Percentiles rank a stretch among this genome's conserved stretches.
These are phyloP conservation scores for Stenurella melanura DNA, from an alignment of 2,888 invertebrate species.

Conservation along the genomic window DNA sequence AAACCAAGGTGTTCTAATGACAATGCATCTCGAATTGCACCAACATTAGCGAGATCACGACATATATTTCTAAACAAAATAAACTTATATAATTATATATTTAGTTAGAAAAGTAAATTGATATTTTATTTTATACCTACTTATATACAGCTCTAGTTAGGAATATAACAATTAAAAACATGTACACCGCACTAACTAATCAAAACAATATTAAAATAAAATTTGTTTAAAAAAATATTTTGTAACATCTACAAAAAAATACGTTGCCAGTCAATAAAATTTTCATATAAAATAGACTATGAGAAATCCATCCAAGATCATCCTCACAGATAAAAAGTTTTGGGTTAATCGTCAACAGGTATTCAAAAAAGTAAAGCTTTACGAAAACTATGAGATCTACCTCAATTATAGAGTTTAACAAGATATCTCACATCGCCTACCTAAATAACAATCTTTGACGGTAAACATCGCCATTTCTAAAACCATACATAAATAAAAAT, in stretches of 20 bases:
- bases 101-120: conserved; percentile 21
- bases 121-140: conserved; percentile 11
- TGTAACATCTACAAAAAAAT: conserved; percentile 14
- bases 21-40: too few species aligned
- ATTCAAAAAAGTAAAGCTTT: conserved; percentile 20
- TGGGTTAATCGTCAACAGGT: neutral
- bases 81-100: neutral
- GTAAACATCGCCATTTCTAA: conserved; percentile 14
- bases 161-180: conserved; percentile 27
- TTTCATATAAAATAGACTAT: conserved; percentile 19
- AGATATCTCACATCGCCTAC: neutral
- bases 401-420: conserved; percentile 16
- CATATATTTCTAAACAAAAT: too few species aligned
- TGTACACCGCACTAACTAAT: conserved; percentile 18
- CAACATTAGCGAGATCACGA: too few species aligned
- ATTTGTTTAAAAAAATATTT: conserved; percentile 25
- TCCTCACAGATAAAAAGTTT: neutral
- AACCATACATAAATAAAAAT: conserved; percentile 41
- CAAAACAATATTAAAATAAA: conserved; percentile 29
- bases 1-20: too few species aligned
- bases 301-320: neutral
- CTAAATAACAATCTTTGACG: neutral
- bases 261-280: conserved; percentile 13
- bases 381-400: conserved; percentile 29
- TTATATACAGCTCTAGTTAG: conserved; percentile 19